Evolutionary conservation across 2,113 vertebrate genomes (phyloP).

Genomic region (Eclectus roratus): DNA sequence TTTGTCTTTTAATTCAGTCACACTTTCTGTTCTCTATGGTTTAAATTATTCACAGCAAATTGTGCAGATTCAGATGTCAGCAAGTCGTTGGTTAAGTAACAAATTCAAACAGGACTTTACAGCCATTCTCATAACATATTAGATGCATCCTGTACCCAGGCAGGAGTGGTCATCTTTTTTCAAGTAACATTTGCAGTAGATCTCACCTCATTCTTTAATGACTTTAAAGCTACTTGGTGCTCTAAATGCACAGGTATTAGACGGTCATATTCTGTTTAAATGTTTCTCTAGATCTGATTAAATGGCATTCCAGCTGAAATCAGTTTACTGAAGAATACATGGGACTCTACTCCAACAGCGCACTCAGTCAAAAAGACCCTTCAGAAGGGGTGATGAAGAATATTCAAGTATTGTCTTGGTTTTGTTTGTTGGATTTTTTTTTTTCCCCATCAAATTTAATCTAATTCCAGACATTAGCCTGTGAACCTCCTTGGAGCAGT

Average conservation of each 20-base stretch:
- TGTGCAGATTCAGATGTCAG: background rate
- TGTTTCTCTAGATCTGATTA: background rate
- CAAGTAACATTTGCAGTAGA: background rate
- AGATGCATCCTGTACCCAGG: background rate
- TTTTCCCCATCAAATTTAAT: background rate
- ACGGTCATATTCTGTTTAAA: background rate
- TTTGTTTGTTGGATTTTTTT: background rate
- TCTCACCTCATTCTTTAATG: background rate
- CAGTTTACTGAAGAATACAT: background rate
- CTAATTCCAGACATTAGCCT: background rate
- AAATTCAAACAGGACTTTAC: background rate
- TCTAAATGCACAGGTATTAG: background rate
- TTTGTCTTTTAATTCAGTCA: background rate
- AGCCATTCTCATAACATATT: background rate
- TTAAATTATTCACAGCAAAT: slow-evolving; percentile 23
- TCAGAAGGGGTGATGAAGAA: background rate
- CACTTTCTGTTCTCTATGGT: background rate
- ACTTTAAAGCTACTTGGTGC: background rate
- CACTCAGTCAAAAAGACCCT: background rate
- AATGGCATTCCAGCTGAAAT: background rate
- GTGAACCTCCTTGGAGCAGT: background rate
- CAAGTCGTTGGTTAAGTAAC: background rate
- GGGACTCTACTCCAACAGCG: background rate
- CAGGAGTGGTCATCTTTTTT: background rate
- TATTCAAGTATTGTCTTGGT: background rate